A percentile compares a stretch with the other conserved stretches of the same genome.
phyloP scores from a whole-genome alignment of 2,888 invertebrate genomes.

The Teleogryllus oceanicus region DNA sequence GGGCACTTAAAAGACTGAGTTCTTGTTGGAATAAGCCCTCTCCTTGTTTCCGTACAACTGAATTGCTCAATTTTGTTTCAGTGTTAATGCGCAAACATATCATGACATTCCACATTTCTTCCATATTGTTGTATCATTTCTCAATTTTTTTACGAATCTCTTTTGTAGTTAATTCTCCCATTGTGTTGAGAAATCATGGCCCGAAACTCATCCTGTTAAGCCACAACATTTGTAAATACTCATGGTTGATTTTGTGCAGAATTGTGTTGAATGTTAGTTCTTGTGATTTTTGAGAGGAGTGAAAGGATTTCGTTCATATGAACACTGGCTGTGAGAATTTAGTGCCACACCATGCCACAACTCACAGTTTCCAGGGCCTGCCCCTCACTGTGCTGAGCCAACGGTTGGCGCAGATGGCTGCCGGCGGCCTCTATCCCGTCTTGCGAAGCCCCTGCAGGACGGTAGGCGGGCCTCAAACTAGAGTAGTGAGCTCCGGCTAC shows the following conservation, averaged over 20 bases:
- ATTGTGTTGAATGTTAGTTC: constrained; percentile 8
- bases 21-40: constrained; percentile 18
- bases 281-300: neutral
- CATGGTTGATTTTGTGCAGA: constrained; percentile 6
- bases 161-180: neutral
- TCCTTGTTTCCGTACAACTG: constrained; percentile 18
- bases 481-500: constrained; percentile 7
- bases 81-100: constrained; percentile 2
- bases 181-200: neutral
- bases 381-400: constrained; percentile 36
- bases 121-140: neutral
- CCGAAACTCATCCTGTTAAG: neutral
- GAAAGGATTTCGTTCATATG: neutral
- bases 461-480: constrained; percentile 18
- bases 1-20: constrained; percentile 18
- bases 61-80: constrained; percentile 18
- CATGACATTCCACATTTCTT: constrained; percentile 18
- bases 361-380: constrained; percentile 33
- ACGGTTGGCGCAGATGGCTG: constrained; percentile 31
- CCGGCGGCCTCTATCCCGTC: constrained; percentile 36
- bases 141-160: neutral
- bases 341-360: constrained; percentile 7
- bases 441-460: constrained; percentile 18
- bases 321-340: constrained; percentile 3
- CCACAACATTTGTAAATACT: constrained; percentile 18